Evolutionary conservation across 2,888 invertebrate species (phyloP).

Genomic region (Cheilosia vulpina): DNA sequence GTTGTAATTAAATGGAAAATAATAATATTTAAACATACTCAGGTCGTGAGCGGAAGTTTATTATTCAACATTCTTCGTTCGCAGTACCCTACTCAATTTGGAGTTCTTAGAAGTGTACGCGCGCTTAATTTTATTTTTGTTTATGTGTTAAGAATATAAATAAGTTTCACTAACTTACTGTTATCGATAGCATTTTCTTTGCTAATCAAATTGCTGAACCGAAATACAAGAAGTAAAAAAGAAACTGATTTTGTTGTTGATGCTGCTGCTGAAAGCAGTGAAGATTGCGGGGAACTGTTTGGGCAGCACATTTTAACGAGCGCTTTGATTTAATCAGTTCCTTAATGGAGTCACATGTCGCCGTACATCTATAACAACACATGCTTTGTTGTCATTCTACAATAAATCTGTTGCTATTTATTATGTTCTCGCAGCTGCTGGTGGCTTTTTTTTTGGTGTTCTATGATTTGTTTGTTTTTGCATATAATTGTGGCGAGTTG

Average conservation of each 20-base stretch:
- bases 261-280: background rate
- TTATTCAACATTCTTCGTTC: conserved; percentile 56
- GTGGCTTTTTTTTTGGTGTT: background rate
- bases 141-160: background rate
- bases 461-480: background rate
- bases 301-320: conserved; percentile 21
- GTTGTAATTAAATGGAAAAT: conserved; percentile 46
- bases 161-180: conserved; percentile 15
- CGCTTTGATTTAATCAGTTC: conserved; percentile 9
- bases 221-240: conserved; percentile 6
- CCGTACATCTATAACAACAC: background rate
- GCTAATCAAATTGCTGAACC: conserved; percentile 24
- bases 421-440: background rate
- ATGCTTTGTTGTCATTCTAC: conserved; percentile 21
- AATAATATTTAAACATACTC: conserved; percentile 40
- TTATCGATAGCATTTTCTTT: conserved; percentile 37
- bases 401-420: conserved; percentile 5
- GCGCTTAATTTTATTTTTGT: conserved; percentile 4
- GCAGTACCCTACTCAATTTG: conserved; percentile 15
- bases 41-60: conserved; percentile 57
- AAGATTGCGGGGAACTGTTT: background rate
- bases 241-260: background rate
- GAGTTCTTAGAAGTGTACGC: conserved; percentile 21
- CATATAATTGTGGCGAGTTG: background rate
- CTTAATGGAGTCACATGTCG: conserved; percentile 2